Percentiles rank a stretch among this genome's conserved stretches.
Conservation (phyloP, 2,113 vertebrate species). For the Opisthocomus hoazin region DNA sequence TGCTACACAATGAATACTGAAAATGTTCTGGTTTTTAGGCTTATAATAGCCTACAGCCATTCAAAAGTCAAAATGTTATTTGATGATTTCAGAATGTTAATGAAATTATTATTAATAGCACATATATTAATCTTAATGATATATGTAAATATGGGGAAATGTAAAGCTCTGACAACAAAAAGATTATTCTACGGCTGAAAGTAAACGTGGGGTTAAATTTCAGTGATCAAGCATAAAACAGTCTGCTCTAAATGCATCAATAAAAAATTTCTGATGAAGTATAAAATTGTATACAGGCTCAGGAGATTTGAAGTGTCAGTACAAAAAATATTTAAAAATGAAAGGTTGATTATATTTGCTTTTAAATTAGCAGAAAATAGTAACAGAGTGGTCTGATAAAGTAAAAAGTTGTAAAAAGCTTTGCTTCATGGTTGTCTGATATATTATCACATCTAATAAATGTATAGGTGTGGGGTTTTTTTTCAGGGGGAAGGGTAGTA, state of each 20-base stretch:
- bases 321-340: not conserved
- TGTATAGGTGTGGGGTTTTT: not conserved
- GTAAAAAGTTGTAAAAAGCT: not conserved
- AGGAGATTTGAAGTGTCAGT: not conserved
- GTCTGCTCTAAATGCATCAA: not conserved
- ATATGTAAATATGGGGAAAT: slow-evolving; percentile 57
- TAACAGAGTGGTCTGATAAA: not conserved
- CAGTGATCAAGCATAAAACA: slow-evolving; percentile 12
- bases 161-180: slow-evolving; percentile 30
- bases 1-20: slow-evolving; percentile 55
- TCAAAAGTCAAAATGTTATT: slow-evolving; percentile 72
- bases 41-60: slow-evolving; percentile 58
- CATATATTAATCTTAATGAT: slow-evolving; percentile 71
- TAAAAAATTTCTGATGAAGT: not conserved
- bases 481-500: not conserved
- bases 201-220: slow-evolving; percentile 54
- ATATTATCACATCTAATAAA: not conserved
- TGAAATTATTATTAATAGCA: slow-evolving; percentile 70
- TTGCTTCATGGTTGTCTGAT: not conserved
- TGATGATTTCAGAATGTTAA: slow-evolving; percentile 68
- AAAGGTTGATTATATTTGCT: not conserved
- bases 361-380: slow-evolving; percentile 13
- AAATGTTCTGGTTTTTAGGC: slow-evolving; percentile 59
- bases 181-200: slow-evolving; percentile 45
- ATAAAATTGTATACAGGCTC: not conserved